These are phyloP conservation scores for Antheraea pernyi DNA, from an alignment of 1,140 invertebrate species.

Conservation along the genomic window DNA sequence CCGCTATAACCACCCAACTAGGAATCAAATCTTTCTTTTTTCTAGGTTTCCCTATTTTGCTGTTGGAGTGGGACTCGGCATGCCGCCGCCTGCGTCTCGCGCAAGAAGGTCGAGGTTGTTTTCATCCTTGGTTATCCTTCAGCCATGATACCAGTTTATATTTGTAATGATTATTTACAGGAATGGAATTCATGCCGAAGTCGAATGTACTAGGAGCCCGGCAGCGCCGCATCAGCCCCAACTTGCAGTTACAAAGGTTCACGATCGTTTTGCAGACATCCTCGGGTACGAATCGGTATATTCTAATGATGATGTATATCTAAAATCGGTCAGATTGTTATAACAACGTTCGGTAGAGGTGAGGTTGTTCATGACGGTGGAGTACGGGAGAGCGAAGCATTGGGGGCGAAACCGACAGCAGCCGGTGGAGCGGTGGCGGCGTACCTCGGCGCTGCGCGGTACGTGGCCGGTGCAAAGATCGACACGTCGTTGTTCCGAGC, in stretches of 20 bases:
- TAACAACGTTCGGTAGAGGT: constrained; percentile 29
- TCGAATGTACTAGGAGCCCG: constrained; percentile 6
- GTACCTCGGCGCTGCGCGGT: constrained; percentile 58
- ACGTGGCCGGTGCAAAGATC: constrained; percentile 56
- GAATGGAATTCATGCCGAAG: not conserved
- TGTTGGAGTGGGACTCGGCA: constrained; percentile 50
- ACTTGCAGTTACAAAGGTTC: constrained; percentile 18
- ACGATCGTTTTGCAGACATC: constrained; percentile 59
- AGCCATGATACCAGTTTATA: not conserved
- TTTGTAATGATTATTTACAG: not conserved
- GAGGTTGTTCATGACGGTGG: constrained; percentile 43
- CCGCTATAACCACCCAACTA: not conserved
- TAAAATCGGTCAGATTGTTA: not conserved
- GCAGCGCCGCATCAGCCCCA: constrained; percentile 17
- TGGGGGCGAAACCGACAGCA: constrained; percentile 30
- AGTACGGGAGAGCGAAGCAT: constrained; percentile 12
- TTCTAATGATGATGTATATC: not conserved
- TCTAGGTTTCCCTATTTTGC: constrained; percentile 72
- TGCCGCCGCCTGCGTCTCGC: constrained; percentile 52
- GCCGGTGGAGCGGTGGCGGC: constrained; percentile 43
- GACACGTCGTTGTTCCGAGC: constrained; percentile 60
- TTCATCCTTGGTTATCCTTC: not conserved
- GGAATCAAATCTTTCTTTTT: constrained; percentile 10
- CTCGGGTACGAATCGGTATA: constrained; percentile 36
- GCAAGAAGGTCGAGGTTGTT: constrained; percentile 43